A percentile compares a stretch with the other conserved stretches of the same genome.
These are phyloP conservation scores for Drosophila ficusphila DNA, from an alignment of 1,140 invertebrate genomes.

Conservation along the genomic window DNA sequence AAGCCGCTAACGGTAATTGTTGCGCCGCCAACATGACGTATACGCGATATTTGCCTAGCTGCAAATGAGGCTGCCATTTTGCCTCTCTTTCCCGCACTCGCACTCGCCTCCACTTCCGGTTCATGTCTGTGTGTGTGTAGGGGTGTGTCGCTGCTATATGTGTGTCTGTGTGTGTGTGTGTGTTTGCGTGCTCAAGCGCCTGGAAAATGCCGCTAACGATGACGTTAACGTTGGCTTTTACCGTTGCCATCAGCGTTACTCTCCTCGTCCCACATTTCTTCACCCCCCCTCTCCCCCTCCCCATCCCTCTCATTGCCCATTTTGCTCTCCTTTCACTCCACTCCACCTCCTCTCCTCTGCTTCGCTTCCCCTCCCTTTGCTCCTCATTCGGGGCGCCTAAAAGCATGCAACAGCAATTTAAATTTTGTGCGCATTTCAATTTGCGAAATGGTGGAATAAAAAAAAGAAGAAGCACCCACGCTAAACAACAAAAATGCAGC, in stretches of 20 bases:
- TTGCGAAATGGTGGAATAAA: constrained; percentile 60
- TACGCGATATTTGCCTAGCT: constrained; percentile 74
- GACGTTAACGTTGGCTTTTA: constrained; percentile 47
- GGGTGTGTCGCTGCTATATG: constrained; percentile 7
- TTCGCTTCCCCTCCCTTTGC: neutral
- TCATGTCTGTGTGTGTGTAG: constrained; percentile 10
- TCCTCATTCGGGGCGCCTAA: constrained; percentile 47
- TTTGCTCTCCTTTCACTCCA: neutral
- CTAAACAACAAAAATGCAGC: constrained; percentile 27
- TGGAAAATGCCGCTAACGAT: constrained; percentile 80
- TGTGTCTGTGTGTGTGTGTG: constrained; percentile 17
- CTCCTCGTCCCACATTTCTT: neutral
- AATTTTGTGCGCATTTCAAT: constrained; percentile 76
- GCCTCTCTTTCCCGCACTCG: neutral
- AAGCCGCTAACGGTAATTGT: constrained; percentile 77
- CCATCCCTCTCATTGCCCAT: neutral
- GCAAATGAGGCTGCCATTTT: constrained; percentile 48
- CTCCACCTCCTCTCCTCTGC: too few relatives aligned
- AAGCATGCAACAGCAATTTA: constrained; percentile 74
- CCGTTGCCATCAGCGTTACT: constrained; percentile 13
- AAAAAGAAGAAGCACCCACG: constrained; percentile 20
- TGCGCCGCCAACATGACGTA: constrained; percentile 70
- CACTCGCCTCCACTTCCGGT: neutral
- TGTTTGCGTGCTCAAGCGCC: constrained; percentile 66
- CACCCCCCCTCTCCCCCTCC: neutral